These are phyloP conservation scores for Arge pagana DNA, from an alignment of 2,888 invertebrate species.

Conservation along the genomic window DNA sequence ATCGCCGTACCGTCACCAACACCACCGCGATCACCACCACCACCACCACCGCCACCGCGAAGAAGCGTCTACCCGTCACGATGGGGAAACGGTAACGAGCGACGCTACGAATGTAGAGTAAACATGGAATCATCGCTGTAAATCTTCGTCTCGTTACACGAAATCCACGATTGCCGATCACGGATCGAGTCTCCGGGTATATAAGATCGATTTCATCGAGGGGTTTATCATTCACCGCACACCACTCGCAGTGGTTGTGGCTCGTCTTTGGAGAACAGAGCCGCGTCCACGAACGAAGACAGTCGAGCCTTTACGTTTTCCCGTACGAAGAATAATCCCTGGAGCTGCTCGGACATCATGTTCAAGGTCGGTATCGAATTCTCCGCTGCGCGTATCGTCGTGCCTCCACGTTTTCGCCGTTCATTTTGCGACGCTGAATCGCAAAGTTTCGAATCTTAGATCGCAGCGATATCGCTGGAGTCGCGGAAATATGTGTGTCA, in stretches of 20 bases:
- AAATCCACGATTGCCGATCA: conserved; percentile 56
- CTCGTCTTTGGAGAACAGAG: conserved; percentile 28
- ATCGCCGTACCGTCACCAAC: too few species aligned
- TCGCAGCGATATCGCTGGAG: too few species aligned
- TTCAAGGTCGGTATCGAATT: conserved; percentile 38
- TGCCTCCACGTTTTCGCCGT: too few species aligned
- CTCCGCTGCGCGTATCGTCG: too few species aligned
- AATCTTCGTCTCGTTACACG: conserved; percentile 52
- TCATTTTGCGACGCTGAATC: too few species aligned
- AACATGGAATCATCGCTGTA: conserved; percentile 49
- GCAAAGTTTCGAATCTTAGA: too few species aligned
- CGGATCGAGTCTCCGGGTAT: conserved; percentile 52
- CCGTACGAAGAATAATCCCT: not conserved
- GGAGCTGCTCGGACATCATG: conserved; percentile 32
- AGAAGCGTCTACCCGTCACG: too few species aligned
- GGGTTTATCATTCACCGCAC: conserved; percentile 55
- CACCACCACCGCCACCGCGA: not conserved
- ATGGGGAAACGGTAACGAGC: not conserved
- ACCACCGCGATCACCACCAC: conserved; percentile 1
- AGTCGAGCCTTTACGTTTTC: not conserved
- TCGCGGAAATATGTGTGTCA: too few species aligned
- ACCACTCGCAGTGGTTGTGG: conserved; percentile 46
- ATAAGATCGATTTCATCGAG: conserved; percentile 53
- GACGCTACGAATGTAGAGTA: not conserved
- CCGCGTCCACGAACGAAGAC: not conserved